Percentiles rank a stretch among this genome's conserved stretches.
phyloP scores from a whole-genome alignment of 1,140 invertebrate species.

The Diachasma alloeum region DNA sequence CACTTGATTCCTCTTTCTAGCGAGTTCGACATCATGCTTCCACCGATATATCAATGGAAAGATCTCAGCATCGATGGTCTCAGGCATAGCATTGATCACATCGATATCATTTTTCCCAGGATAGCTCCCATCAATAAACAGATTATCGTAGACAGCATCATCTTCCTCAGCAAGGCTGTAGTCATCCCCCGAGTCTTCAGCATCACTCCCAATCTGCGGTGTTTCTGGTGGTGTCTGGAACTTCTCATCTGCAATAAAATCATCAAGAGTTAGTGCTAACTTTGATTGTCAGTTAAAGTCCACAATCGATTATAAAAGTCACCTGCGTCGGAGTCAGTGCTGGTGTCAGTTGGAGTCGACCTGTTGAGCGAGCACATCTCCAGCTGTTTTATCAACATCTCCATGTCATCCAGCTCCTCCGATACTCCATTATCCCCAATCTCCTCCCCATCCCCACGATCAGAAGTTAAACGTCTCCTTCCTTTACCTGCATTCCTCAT shows the following conservation, averaged over 20 bases:
- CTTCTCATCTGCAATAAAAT: constrained; percentile 45
- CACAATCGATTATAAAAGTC: constrained; percentile 30
- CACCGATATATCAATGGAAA: constrained; percentile 77
- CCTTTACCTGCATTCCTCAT: not conserved
- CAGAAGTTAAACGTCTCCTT: not conserved
- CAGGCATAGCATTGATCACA: constrained; percentile 73
- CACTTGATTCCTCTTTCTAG: constrained; percentile 41
- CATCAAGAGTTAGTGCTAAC: not conserved
- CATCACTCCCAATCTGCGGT: constrained; percentile 24
- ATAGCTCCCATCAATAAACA: constrained; percentile 66
- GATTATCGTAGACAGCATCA: constrained; percentile 43
- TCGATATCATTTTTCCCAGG: constrained; percentile 76
- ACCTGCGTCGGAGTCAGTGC: not conserved
- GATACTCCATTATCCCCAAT: not conserved
- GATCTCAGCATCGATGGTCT: constrained; percentile 63
- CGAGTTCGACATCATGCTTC: constrained; percentile 65
- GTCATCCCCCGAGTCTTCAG: constrained; percentile 24
- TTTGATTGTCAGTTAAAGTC: not conserved
- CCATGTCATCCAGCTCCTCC: not conserved
- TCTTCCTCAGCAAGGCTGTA: constrained; percentile 61
- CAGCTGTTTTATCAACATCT: not conserved
- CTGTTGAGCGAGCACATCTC: constrained; percentile 30
- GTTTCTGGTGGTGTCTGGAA: constrained; percentile 65
- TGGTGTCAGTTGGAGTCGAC: not conserved
- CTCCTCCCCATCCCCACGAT: not conserved